Evolutionary conservation across 1,140 invertebrate genomes (phyloP), one percentile per base, ranked within the genome.

Genomic region (Trichomalopsis sarcophagae): DNA sequence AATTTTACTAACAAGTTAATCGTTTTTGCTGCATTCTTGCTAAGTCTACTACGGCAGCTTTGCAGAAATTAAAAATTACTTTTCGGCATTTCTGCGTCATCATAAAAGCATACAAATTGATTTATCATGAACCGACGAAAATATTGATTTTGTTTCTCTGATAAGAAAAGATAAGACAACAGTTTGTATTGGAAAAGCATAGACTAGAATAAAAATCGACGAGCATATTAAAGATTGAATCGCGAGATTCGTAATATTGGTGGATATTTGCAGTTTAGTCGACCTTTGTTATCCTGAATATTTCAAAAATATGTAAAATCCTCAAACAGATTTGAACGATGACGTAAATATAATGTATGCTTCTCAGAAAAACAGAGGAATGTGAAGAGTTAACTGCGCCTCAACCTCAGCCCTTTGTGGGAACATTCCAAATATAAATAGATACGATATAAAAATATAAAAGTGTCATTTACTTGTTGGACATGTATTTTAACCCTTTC

Each of bases 381-480:
- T 17, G 33, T 40, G 74, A 79, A 84, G 50, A 71, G 33, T 30
- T n/a, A 79, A 74, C 76, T 84, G 30, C 83, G 76, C 0, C 33
- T 36, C 33, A 36, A 36, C 4, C 33, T 36, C 33, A 36, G 33
- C 83, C 83, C 47, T 84, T 84, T 79, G 83, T 84, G 62, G 7
- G 36, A 13, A 50, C 23, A 23, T 13, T 11, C 82, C 40, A 44
- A 44, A 84, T 84, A 84, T 80, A 84, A 84, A 80, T 84, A 83
- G 55, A 47, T 30, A 69, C 36, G 68, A 71, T 71, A 78, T 84
- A 84, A 78, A 78, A 66, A 66, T 68, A 14, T 21, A 10, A 33
- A 47, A 55, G 2, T 23, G 7, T 75, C 17, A 44, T 10, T 44
- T 44, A 9, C 40, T 44, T 44, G 10, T 44, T 36, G 33, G 33